phyloP scores from a whole-genome alignment of 2,797 vertebrate genomes.

The Parotocinclus haroldoi region DNA sequence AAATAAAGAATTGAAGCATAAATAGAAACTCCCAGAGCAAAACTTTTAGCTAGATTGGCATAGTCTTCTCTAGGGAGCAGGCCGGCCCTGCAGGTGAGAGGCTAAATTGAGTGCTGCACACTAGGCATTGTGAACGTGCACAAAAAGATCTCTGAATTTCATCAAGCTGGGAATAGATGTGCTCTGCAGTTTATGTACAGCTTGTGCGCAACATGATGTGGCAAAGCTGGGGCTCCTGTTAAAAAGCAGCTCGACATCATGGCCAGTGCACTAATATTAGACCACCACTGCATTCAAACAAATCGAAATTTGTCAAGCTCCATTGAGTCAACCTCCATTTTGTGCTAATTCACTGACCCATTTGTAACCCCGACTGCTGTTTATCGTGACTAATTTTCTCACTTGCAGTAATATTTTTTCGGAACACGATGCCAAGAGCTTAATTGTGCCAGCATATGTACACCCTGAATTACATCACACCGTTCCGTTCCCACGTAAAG shows the following conservation, averaged over 20 bases:
- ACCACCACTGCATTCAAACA: no score
- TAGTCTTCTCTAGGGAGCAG: constrained; percentile 10
- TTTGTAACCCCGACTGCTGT: constrained; percentile 12
- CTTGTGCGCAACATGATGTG: background rate
- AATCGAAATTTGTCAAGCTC: no score
- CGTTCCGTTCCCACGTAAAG: constrained; percentile 8
- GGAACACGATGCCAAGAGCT: constrained; percentile 5
- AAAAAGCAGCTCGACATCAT: no score
- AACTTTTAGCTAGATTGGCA: background rate
- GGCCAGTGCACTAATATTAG: no score
- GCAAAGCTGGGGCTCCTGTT: no score
- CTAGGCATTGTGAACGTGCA: background rate
- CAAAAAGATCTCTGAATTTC: constrained; percentile 2
- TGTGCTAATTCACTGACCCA: constrained; percentile 29
- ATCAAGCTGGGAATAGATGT: background rate
- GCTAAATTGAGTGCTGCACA: constrained; percentile 21
- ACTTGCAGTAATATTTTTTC: constrained; percentile 29
- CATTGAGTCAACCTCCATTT: background rate
- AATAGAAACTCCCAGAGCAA: constrained; percentile 4
- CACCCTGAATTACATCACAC: constrained; percentile 10
- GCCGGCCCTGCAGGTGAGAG: constrained; percentile 22
- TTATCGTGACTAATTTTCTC: constrained; percentile 11
- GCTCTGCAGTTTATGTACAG: background rate
- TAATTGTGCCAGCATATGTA: constrained; percentile 2
- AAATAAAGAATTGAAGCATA: background rate